Conservation (phyloP, 1,140 invertebrate genomes). For the Halictus rubicundus region DNA sequence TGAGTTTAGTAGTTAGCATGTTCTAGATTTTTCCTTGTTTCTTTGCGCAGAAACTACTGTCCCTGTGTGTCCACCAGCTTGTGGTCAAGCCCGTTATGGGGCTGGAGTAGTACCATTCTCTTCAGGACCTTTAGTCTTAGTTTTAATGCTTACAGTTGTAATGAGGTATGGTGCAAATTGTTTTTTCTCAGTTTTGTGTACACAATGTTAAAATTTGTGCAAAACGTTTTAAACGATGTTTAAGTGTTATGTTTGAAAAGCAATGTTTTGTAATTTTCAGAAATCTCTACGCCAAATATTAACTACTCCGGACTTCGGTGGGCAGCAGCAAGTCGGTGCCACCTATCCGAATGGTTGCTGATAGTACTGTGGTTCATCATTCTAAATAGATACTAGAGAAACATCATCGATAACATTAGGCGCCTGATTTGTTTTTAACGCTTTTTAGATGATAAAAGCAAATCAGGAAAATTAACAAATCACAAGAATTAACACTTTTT, state of each 20-base stretch:
- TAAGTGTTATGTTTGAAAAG: not conserved
- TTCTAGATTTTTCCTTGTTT: conserved; percentile 74
- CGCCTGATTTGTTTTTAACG: conserved; percentile 54
- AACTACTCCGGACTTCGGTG: conserved; percentile 83
- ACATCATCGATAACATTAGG: conserved; percentile 39
- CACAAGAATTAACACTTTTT: conserved; percentile 33
- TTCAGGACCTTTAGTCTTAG: conserved; percentile 73
- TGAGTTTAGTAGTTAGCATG: conserved; percentile 71
- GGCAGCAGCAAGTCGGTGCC: conserved; percentile 65
- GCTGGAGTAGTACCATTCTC: conserved; percentile 79
- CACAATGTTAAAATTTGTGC: conserved; percentile 6
- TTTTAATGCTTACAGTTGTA: conserved; percentile 75
- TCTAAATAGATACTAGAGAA: conserved; percentile 66
- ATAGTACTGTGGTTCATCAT: conserved; percentile 57
- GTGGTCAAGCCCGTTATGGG: conserved; percentile 87
- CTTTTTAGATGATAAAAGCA: conserved; percentile 41
- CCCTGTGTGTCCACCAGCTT: conserved; percentile 95
- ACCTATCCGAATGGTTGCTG: conserved; percentile 69
- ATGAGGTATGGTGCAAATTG: conserved; percentile 72
- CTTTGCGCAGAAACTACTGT: conserved; percentile 90
- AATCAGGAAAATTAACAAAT: too few species aligned
- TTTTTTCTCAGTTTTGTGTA: conserved; percentile 23
- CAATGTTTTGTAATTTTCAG: conserved; percentile 71
- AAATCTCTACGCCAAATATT: conserved; percentile 86
- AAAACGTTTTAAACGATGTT: too few species aligned